phyloP scores from a whole-genome alignment of 2,888 invertebrate species.

The Rotaria macrura region DNA sequence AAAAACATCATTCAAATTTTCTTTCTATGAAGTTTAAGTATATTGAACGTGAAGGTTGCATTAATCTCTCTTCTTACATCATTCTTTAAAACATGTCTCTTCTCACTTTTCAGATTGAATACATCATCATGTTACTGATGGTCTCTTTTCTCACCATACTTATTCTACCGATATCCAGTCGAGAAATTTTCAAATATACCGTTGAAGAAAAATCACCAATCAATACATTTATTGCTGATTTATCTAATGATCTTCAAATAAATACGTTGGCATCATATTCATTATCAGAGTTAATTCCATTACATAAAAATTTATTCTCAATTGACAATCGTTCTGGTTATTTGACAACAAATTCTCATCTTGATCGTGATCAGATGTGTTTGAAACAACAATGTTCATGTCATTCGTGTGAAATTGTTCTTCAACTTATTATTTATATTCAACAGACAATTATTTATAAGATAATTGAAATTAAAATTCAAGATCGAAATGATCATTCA shows the following conservation, averaged over 20 bases:
- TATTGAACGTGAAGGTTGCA: background rate
- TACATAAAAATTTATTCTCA: background rate
- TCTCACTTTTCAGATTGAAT: background rate
- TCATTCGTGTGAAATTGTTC: background rate
- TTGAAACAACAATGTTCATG: slow-evolving; percentile 10
- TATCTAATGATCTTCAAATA: background rate
- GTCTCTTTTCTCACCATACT: background rate
- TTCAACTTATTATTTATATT: background rate
- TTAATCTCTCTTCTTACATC: background rate
- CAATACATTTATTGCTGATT: background rate
- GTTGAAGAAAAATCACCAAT: background rate
- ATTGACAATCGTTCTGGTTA: background rate
- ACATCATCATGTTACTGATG: background rate
- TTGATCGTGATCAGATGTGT: background rate
- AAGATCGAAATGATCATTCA: slow-evolving; percentile 13
- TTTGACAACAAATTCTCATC: background rate
- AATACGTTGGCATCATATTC: background rate
- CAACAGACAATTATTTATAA: background rate
- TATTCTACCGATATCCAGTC: background rate
- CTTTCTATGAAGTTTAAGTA: background rate
- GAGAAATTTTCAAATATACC: background rate
- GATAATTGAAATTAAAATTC: background rate
- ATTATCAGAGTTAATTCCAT: background rate
- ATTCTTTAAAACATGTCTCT: background rate
- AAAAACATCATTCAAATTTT: background rate